A percentile compares a stretch with the other conserved stretches of the same genome.
phyloP scores from a whole-genome alignment of 2,797 vertebrate genomes.

The Parambassis ranga region DNA sequence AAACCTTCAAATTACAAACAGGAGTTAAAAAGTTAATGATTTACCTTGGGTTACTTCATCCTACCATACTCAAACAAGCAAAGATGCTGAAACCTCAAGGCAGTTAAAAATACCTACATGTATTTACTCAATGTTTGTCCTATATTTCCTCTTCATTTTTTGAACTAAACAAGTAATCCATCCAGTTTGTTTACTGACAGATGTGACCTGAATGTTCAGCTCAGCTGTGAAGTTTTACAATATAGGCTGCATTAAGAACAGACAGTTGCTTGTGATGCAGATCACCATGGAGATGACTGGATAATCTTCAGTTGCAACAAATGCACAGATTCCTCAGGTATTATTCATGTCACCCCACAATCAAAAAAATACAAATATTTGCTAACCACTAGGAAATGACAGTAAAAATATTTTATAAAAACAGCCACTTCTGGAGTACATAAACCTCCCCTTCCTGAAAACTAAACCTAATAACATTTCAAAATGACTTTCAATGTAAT shows the following conservation, averaged over 20 bases:
- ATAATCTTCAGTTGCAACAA: background rate
- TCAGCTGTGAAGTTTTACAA: slow-evolving; percentile 5
- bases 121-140: too few relatives aligned
- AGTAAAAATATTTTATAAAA: too few relatives aligned
- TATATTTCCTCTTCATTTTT: background rate
- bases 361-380: too few relatives aligned
- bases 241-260: background rate
- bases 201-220: slow-evolving; percentile 9
- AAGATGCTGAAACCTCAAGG: background rate
- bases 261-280: background rate
- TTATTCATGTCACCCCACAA: too few relatives aligned
- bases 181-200: background rate
- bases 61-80: background rate
- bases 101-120: background rate
- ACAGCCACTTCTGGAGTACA: too few relatives aligned
- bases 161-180: background rate
- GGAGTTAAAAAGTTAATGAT: too few relatives aligned
- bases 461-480: too few relatives aligned
- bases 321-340: background rate
- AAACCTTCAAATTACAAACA: background rate
- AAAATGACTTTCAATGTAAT: too few relatives aligned
- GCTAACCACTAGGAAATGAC: too few relatives aligned
- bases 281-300: slow-evolving; percentile 15
- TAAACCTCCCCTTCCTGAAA: too few relatives aligned
- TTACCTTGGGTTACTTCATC: background rate